Conservation (phyloP, 2,888 invertebrate genomes). For the Herminia tarsipennalis region DNA sequence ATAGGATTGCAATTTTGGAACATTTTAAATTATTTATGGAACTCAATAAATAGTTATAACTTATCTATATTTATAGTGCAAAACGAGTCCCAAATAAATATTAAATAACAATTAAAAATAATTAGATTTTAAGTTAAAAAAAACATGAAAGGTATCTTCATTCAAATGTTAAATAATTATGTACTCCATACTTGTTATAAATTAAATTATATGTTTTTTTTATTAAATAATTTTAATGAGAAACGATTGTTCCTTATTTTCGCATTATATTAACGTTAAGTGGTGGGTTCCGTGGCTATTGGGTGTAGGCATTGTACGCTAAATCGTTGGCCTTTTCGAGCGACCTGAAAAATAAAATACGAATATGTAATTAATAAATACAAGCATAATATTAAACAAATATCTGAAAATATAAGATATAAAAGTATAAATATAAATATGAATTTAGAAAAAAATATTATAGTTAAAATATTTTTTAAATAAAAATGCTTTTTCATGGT, state of each 20-base stretch:
- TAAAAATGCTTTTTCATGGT: no score
- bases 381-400: no score
- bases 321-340: slow-evolving; percentile 83
- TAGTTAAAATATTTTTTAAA: no score
- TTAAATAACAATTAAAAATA: slow-evolving; percentile 12
- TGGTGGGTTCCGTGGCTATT: slow-evolving; percentile 68
- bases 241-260: slow-evolving; percentile 43
- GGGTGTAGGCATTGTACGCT: slow-evolving; percentile 86
- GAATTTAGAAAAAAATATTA: no score
- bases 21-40: background rate
- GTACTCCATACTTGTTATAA: slow-evolving; percentile 40
- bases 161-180: slow-evolving; percentile 34
- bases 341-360: slow-evolving; percentile 69
- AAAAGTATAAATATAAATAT: no score
- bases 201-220: slow-evolving; percentile 39
- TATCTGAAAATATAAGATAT: no score
- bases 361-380: no score
- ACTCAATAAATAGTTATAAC: background rate
- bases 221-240: slow-evolving; percentile 37
- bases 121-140: slow-evolving; percentile 6
- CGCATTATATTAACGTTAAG: slow-evolving; percentile 40
- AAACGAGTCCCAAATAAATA: slow-evolving; percentile 5
- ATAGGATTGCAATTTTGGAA: slow-evolving; percentile 19
- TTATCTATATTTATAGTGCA: background rate
- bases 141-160: slow-evolving; percentile 10